Percentiles rank a stretch among this genome's conserved stretches.
Conservation (phyloP, 2,888 invertebrate genomes). For the Dryomyza anilis region DNA sequence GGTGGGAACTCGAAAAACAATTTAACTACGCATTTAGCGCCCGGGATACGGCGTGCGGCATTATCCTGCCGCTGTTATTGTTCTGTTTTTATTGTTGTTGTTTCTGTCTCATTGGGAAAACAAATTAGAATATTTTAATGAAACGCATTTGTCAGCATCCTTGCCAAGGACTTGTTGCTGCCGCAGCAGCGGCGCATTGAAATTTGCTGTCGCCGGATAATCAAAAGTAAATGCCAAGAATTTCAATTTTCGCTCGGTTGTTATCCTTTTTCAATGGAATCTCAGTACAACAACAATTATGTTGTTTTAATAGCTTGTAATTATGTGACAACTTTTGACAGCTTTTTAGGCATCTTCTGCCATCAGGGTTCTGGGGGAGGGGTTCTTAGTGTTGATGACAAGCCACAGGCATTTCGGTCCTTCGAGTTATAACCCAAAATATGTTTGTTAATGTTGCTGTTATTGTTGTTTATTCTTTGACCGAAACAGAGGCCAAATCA, state of each 20-base stretch:
- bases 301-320: constrained; percentile 43
- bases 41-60: constrained; percentile 26
- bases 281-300: constrained; percentile 37
- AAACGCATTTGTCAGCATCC: constrained; percentile 37
- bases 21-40: constrained; percentile 35
- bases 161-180: constrained; percentile 37
- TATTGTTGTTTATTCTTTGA: no score
- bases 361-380: no score
- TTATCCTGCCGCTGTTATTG: neutral
- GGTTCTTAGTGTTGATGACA: no score
- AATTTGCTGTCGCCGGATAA: constrained; percentile 35
- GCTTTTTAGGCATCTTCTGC: no score
- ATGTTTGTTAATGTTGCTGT: no score
- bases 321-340: constrained; percentile 44
- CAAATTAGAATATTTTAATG: constrained; percentile 44
- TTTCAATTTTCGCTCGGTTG: constrained; percentile 27
- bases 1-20: constrained; percentile 27
- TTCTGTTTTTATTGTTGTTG: constrained; percentile 12
- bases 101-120: constrained; percentile 32
- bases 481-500: no score
- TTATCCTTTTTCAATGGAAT: constrained; percentile 14
- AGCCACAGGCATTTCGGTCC: no score
- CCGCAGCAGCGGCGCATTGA: neutral
- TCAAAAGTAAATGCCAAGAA: constrained; percentile 33
- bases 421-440: no score